phyloP scores from a whole-genome alignment of 2,888 invertebrate genomes.

The Standfussiana lucernea region DNA sequence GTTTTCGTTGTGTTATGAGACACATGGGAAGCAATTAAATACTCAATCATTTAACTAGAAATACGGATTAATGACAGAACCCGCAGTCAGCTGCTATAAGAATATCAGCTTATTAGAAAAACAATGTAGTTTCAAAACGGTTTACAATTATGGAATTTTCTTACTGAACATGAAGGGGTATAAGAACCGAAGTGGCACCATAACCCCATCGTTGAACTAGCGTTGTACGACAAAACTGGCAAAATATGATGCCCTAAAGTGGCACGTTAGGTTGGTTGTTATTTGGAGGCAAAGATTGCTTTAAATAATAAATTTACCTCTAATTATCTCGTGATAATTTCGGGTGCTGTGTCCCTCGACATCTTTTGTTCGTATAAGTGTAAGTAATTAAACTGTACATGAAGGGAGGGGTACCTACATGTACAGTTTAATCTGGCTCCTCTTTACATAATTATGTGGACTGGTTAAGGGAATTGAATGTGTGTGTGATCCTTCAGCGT shows the following conservation, averaged over 20 bases:
- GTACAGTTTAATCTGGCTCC: neutral
- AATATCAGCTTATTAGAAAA: neutral
- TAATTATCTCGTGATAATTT: neutral
- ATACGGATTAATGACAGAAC: neutral
- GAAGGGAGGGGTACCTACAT: neutral
- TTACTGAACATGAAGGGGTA: neutral
- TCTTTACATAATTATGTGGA: too few relatives aligned
- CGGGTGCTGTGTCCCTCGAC: neutral
- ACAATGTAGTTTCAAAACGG: too few relatives aligned
- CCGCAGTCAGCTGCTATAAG: too few relatives aligned
- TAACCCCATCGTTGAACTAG: neutral
- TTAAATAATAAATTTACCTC: neutral
- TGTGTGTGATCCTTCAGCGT: neutral
- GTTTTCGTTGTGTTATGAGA: neutral
- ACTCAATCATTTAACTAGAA: neutral
- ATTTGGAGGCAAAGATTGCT: neutral
- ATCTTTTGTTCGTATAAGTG: neutral
- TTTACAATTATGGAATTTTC: neutral
- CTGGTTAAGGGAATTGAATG: neutral
- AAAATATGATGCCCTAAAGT: neutral
- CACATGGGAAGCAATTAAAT: neutral
- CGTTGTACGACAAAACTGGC: neutral
- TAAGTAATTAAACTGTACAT: neutral
- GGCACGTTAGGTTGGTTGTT: neutral
- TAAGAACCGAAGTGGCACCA: neutral